These are phyloP conservation scores for Acanthosepion pharaonis DNA, from an alignment of 2,888 invertebrate species.

Conservation along the genomic window DNA sequence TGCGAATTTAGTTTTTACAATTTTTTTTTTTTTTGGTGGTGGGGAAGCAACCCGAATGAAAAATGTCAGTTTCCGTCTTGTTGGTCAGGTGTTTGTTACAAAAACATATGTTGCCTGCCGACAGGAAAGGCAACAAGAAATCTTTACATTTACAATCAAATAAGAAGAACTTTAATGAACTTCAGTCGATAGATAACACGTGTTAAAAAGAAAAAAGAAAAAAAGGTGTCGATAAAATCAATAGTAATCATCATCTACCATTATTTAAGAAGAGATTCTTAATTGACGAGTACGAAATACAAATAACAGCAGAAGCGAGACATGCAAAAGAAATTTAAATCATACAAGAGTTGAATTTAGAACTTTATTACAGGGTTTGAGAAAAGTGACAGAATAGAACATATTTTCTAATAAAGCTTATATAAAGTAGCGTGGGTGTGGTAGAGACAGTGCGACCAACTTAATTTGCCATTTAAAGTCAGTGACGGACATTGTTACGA, in stretches of 20 bases:
- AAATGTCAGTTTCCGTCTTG: neutral
- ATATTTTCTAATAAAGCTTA: neutral
- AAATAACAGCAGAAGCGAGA: too few relatives aligned
- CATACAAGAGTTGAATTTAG: too few relatives aligned
- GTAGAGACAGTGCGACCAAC: neutral
- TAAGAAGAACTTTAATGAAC: neutral
- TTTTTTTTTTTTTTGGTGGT: neutral
- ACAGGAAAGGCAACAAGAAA: neutral
- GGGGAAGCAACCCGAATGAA: neutral
- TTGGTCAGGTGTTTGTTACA: neutral
- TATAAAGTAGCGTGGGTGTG: neutral
- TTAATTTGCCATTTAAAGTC: too few relatives aligned
- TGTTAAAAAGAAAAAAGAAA: neutral
- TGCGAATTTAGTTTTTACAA: neutral
- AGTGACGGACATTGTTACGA: too few relatives aligned
- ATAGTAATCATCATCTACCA: too few relatives aligned
- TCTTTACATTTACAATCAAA: neutral
- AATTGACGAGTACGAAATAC: too few relatives aligned
- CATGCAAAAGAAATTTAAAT: too few relatives aligned
- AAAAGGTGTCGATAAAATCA: too few relatives aligned
- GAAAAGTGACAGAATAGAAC: too few relatives aligned
- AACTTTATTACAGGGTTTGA: too few relatives aligned
- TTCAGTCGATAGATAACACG: neutral
- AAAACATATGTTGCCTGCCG: neutral
- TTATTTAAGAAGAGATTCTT: too few relatives aligned